phyloP scores from a whole-genome alignment of 2,113 vertebrate genomes.

The Neodon shergylaensis region DNA sequence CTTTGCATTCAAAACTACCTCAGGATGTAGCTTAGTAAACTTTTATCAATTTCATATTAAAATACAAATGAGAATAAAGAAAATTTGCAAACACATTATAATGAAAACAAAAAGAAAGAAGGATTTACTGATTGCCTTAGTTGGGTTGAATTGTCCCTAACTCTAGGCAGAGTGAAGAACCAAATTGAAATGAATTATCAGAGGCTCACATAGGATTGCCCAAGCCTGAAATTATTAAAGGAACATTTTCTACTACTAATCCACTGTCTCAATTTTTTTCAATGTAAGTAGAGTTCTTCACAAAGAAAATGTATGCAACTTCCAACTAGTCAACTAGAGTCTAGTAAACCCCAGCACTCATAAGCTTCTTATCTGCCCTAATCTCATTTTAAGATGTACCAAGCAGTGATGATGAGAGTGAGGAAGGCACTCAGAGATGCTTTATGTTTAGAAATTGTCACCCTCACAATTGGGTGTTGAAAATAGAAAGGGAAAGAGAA shows the following conservation, averaged over 20 bases:
- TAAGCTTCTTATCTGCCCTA: background rate
- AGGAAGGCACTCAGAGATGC: background rate
- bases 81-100: background rate
- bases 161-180: background rate
- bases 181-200: background rate
- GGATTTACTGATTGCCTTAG: background rate
- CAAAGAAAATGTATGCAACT: background rate
- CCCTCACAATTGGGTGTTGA: background rate
- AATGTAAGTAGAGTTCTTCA: background rate
- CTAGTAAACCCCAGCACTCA: background rate
- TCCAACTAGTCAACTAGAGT: background rate
- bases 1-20: background rate
- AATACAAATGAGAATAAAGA: background rate
- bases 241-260: background rate
- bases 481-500: background rate
- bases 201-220: background rate
- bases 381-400: background rate
- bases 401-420: background rate
- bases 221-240: background rate
- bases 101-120: background rate
- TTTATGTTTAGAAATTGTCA: background rate
- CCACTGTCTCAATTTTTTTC: background rate
- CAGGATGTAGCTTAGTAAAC: background rate
- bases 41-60: slow-evolving; percentile 2
- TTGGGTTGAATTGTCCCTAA: background rate